Percentiles rank a stretch among this genome's conserved stretches.
These are phyloP conservation scores for Bombycilla garrulus DNA, from an alignment of 2,113 vertebrate genomes.

Conservation along the genomic window DNA sequence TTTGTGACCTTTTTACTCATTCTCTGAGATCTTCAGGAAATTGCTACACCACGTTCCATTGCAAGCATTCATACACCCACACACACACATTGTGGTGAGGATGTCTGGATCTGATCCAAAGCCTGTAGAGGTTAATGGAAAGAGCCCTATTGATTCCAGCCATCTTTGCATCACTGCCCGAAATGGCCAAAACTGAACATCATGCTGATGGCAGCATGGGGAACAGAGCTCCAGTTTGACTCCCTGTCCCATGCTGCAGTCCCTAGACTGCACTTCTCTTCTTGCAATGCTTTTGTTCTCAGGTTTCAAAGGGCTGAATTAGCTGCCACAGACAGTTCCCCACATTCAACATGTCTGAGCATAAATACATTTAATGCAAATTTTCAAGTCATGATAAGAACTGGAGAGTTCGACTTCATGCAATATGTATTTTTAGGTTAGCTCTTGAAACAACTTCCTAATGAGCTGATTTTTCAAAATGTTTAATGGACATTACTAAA, in stretches of 20 bases:
- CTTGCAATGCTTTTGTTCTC: background rate
- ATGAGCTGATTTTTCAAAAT: background rate
- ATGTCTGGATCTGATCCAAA: background rate
- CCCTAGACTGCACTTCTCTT: background rate
- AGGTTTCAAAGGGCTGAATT: slow-evolving; percentile 15
- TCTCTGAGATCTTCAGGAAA: background rate
- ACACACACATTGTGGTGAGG: background rate
- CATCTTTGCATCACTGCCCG: background rate
- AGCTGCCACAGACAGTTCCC: background rate
- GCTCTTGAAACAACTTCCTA: background rate
- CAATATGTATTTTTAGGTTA: background rate
- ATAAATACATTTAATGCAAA: background rate
- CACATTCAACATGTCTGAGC: background rate
- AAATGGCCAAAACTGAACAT: background rate
- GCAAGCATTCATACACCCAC: background rate
- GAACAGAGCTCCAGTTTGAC: background rate
- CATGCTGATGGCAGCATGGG: background rate
- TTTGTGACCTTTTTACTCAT: background rate
- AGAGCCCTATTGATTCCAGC: background rate
- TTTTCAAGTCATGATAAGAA: background rate
- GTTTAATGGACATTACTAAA: background rate
- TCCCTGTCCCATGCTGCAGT: background rate
- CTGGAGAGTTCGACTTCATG: background rate
- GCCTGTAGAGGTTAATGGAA: background rate
- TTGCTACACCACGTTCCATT: background rate